Base-by-base conservation (phyloP, 2,797 vertebrate species). In the Oryzias sinensis region DNA sequence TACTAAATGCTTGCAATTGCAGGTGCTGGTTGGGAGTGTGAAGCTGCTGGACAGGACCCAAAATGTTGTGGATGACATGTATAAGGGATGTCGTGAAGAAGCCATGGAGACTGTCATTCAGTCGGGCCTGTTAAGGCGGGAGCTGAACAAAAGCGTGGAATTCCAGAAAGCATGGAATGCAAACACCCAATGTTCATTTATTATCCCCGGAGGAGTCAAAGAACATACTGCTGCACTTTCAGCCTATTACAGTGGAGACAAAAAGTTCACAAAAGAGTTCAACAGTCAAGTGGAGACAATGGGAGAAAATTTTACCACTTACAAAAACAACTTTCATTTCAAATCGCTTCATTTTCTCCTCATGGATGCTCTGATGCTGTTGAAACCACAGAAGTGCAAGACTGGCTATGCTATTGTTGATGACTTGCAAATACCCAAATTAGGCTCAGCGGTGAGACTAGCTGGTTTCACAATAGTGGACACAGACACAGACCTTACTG, bases 261-360 rank as follows among this genome's bases (percentile, higher is more conserved):
- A 0, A 2, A 0, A 1, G 0, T 43, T 56, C 13, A 9, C 51
- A 2, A 0, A 20, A 4, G 14, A 27, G 0, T 76, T 90, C 0
- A 65, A 79, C 24, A 0, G 18, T 0, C 68, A 18, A 1, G 74
- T 90, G 9, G 6, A 75, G 47, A 75, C 24, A 3, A 11, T 11
- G 50, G 80, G 83, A 1, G 45, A 0, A 14, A 85, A 86, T 25
- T 16, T 17, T 0, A 79, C 29, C 48, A 71, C 22, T 6, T 90
- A 89, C 27, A 46, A 79, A 44, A 7, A 63, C 0, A 0, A 62
- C 1, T 90, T 90, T 55, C 4, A 60, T 2, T 89, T 74, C 57
- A 90, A 90, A 59, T 68, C 82, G 17, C 43, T 90, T 29, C 82
- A 89, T 51, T 90, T 89, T 57, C 76, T 90, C 50, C 70, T 90